These are phyloP conservation scores for Dolichallabes microphthalmus DNA, from an alignment of 2,113 vertebrate genomes.

Conservation along the genomic window DNA sequence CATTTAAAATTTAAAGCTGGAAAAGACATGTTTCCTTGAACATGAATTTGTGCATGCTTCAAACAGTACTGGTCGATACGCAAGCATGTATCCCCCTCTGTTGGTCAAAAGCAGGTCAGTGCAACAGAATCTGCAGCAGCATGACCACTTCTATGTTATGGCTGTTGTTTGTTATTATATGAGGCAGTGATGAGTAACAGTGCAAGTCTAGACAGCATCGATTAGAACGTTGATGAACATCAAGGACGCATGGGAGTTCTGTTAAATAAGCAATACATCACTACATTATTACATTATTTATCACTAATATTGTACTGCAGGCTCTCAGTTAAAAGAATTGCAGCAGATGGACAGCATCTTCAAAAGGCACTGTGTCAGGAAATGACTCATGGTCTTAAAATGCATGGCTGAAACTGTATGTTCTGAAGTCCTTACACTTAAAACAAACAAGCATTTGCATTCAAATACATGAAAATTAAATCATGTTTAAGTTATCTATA, in stretches of 20 bases:
- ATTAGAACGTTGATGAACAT: slow-evolving; percentile 2
- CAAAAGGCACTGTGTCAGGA: background rate
- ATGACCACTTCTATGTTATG: background rate
- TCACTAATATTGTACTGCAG: background rate
- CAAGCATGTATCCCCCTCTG: slow-evolving; percentile 15
- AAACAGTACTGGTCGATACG: background rate
- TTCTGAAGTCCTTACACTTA: background rate
- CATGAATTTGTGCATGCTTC: background rate
- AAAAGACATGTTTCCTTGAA: background rate
- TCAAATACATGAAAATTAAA: background rate
- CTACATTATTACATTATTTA: background rate
- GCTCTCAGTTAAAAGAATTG: background rate
- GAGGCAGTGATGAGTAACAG: background rate
- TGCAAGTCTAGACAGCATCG: background rate
- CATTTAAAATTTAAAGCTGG: background rate
- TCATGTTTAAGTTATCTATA: background rate
- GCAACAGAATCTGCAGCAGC: background rate
- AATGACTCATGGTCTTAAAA: slow-evolving; percentile 30
- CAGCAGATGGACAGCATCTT: slow-evolving; percentile 28
- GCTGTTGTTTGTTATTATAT: background rate
- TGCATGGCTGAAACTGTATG: background rate
- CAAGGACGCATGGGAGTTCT: background rate
- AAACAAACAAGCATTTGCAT: background rate
- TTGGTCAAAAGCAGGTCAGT: slow-evolving; percentile 21
- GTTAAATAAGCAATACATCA: background rate